Evolutionary conservation across 1,140 invertebrate genomes (phyloP).

Genomic region (Pantala flavescens): DNA sequence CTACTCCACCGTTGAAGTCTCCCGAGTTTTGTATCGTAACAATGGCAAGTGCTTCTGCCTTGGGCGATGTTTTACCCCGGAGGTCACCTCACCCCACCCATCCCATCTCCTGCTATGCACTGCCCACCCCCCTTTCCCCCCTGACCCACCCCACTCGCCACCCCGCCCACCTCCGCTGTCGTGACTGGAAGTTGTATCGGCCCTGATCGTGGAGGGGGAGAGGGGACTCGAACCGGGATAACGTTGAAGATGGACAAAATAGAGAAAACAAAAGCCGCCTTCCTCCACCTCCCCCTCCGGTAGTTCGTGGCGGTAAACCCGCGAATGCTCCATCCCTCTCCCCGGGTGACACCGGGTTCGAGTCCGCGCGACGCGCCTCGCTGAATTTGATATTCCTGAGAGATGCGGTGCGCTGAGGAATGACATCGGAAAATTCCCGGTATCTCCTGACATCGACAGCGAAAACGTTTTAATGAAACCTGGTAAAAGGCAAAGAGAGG

Average conservation of each 20-base stretch:
- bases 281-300: not conserved
- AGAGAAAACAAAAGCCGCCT: too few relatives aligned
- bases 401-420: not conserved
- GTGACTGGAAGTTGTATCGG: not conserved
- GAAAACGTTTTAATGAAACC: slow-evolving; percentile 6
- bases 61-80: too few relatives aligned
- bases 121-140: not conserved
- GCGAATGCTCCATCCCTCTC: not conserved
- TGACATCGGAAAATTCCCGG: not conserved
- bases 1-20: too few relatives aligned
- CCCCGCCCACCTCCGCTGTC: not conserved
- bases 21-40: too few relatives aligned
- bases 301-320: not conserved
- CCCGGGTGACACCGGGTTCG: not conserved
- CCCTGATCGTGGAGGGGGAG: not conserved
- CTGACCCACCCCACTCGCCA: not conserved
- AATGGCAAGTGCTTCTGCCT: too few relatives aligned
- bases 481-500: not conserved
- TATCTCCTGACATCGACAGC: not conserved
- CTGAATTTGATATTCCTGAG: not conserved
- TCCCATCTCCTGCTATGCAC: not conserved
- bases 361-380: not conserved
- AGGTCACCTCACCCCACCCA: too few relatives aligned
- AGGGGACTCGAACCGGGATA: not conserved
- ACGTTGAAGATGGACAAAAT: not conserved